Base-by-base conservation (phyloP, 2,113 vertebrate species). In the Ranitomeya variabilis region DNA sequence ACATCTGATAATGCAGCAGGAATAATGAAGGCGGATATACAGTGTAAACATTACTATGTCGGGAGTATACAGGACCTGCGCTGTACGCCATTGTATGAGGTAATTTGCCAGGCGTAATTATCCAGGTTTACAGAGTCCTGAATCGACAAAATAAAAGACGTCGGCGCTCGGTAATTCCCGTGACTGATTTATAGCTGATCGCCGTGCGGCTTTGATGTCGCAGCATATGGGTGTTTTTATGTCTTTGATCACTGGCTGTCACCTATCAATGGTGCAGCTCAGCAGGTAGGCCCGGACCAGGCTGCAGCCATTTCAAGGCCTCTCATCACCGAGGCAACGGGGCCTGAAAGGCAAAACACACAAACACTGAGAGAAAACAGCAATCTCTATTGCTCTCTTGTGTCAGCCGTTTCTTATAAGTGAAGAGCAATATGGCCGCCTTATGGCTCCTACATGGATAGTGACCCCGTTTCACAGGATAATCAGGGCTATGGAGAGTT, bases 151-250 rank as follows among this genome's bases (percentile, higher is more conserved):
- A 87, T 87, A 81, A 87, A 81, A 37, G 76, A n/a, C 10, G 77
- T 6, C 45, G 14, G 78, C 51, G 16, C 31, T 18, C 55, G 1
- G 23, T 88, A 88, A 88, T 88, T 74, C 69, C 87, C 69, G 59
- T 76, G 87, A 51, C 80, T 76, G 87, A 83, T 88, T 88, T 88
- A 88, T 88, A 88, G 37, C 55, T 21, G 16, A 37, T 83, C 80
- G 16, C 80, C 87, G 77, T 83, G 71, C 87, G 62, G 80, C 87
- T 88, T 88, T 88, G 26, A 88, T 77, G 87, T 83, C 80, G 4
- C 67, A 77, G 52, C 87, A 88, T 88, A 88, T 88, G 87, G 87
- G 15, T 37, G 67, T 69, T 14, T 18, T 37, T 51, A 37, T 2
- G 19, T 23, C 64, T 83, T 83, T 88, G 80, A 88, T 88, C 80